Base-by-base conservation (phyloP, 2,797 vertebrate species). In the Jordanella pulchra region DNA sequence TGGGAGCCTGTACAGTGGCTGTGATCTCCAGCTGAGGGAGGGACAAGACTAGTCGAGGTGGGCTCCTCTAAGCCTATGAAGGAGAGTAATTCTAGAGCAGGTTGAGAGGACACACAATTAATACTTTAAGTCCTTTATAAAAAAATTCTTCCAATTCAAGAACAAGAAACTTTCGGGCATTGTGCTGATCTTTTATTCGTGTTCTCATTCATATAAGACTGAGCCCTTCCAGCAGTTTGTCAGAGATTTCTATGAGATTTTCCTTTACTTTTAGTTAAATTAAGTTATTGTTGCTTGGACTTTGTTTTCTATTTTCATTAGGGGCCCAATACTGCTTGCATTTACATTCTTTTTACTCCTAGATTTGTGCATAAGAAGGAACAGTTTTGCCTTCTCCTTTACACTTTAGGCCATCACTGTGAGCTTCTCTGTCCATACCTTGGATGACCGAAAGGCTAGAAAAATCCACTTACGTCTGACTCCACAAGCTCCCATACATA, bases 11-110 rank as follows among this genome's bases (percentile, higher is more conserved):
- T 75, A 78, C 86, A 84, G 77, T 74, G 64, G 60, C 82, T 89
- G 78, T 87, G 89, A 93, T 91, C 87, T 88, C 77, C 84, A 65
- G 82, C 84, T 82, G 79, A 73, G 79, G 84, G 87, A 91, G 67
- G 76, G 66, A 75, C 44, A 1, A 74, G 73, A 85, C 73, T 44
- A 65, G 77, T 73, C 44, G 73, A 82, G 79, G 82, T 82, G 81
- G 80, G 71, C 82, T 81, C 75, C 73, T 84, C 83, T 90, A 84
- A 78, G 84, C 84, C 77, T 89, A 91, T 88, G 87, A 92, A 92
- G 82, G 74, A 78, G 84, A 84, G 84, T 86, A 85, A 91, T 89
- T 87, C 65, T 88, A 88, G 89, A 91, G 86, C 65, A 75, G 83
- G 69, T 84, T 90, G 69, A 86, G 85, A 92, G 85, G 83, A 88